These are phyloP conservation scores for Ylistrum balloti DNA, from an alignment of 1,140 invertebrate species.

Conservation along the genomic window DNA sequence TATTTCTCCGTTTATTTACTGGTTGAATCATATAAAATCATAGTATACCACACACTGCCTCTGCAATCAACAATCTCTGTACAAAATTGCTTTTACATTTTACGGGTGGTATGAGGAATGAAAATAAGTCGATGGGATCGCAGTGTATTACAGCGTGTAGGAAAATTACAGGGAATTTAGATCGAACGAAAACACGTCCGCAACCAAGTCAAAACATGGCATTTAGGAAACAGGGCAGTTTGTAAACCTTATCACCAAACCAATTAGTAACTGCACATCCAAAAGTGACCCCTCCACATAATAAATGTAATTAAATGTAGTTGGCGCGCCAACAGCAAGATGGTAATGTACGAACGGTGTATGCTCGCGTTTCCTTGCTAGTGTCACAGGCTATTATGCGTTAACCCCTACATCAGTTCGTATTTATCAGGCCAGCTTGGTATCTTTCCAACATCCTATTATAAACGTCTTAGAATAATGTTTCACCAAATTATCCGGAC, in stretches of 20 bases:
- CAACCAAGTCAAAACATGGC: not conserved
- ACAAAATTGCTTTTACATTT: too few relatives aligned
- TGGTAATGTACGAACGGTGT: not conserved
- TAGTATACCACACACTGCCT: too few relatives aligned
- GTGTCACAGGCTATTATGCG: not conserved
- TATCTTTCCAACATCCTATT: slow-evolving; percentile 11
- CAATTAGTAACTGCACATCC: not conserved
- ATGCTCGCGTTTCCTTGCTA: not conserved
- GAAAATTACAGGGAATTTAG: not conserved
- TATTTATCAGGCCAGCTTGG: not conserved
- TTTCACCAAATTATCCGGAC: slow-evolving; percentile 33
- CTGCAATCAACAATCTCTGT: too few relatives aligned
- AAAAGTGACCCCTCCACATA: not conserved
- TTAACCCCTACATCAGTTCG: not conserved
- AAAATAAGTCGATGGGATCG: not conserved
- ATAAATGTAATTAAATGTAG: not conserved
- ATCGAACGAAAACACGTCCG: not conserved
- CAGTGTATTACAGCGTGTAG: not conserved
- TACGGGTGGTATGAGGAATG: too few relatives aligned
- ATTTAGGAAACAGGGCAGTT: not conserved
- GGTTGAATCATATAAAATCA: too few relatives aligned
- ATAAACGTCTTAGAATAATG: slow-evolving; percentile 39
- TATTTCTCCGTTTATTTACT: too few relatives aligned
- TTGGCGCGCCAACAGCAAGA: not conserved
- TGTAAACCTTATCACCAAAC: not conserved